These are phyloP conservation scores for Caenorhabditis wallacei DNA, from an alignment of 2,888 invertebrate species.

Conservation along the genomic window DNA sequence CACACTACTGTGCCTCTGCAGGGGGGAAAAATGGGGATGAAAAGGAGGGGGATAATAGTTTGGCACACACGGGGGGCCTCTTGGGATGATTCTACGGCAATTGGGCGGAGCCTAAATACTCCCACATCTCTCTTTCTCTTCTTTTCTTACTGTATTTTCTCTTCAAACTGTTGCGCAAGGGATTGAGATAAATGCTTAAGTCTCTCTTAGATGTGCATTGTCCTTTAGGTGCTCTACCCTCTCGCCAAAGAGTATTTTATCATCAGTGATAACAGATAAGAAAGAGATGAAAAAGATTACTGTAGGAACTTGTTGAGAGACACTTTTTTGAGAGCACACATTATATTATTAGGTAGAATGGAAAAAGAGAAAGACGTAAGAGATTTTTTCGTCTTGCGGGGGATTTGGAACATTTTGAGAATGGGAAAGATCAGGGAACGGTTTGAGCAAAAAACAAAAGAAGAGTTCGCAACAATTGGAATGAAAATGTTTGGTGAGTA, in stretches of 20 bases:
- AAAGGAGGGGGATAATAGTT: constrained; percentile 55
- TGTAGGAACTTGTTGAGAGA: constrained; percentile 58
- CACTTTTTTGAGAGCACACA: constrained; percentile 54
- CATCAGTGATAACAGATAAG: not conserved
- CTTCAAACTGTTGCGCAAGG: not conserved
- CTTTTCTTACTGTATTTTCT: not conserved
- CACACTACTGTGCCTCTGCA: constrained; percentile 66
- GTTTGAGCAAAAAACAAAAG: not conserved
- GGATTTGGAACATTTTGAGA: not conserved
- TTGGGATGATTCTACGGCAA: constrained; percentile 23
- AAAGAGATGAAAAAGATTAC: constrained; percentile 26
- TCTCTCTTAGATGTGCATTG: not conserved
- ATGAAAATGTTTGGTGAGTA: no score
- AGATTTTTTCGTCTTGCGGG: constrained; percentile 18
- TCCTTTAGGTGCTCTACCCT: constrained; percentile 20
- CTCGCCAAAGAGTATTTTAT: constrained; percentile 1
- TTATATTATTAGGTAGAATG: constrained; percentile 14
- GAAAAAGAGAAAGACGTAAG: constrained; percentile 7
- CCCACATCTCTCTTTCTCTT: no score
- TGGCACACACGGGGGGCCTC: constrained; percentile 51
- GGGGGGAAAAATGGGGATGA: constrained; percentile 5
- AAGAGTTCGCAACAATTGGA: no score
- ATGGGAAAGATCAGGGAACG: not conserved
- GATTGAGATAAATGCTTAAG: not conserved
- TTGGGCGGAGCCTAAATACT: constrained; percentile 31